Evolutionary conservation across 2,888 invertebrate species (phyloP).

Genomic region (Campoletis raptor): DNA sequence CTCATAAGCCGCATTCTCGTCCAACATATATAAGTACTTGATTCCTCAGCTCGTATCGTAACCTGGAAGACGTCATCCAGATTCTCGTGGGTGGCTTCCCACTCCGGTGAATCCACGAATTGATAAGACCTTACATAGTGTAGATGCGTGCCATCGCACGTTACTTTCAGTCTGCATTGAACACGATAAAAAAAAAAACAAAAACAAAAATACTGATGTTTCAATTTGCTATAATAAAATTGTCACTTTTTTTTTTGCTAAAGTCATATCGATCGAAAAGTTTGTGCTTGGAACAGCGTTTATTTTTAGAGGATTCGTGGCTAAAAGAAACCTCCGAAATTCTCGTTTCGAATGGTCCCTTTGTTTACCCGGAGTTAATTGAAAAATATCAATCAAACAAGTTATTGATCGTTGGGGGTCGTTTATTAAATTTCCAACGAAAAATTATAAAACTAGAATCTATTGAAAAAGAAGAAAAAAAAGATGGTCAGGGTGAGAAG

Average conservation of each 20-base stretch:
- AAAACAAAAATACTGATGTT: constrained; percentile 19
- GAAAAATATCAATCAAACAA: neutral
- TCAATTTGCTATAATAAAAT: constrained; percentile 1
- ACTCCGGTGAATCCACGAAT: constrained; percentile 96
- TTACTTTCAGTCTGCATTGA: constrained; percentile 89
- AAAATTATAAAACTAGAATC: neutral
- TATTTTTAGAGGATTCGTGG: neutral
- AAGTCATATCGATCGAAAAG: neutral
- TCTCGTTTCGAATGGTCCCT: neutral
- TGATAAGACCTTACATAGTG: constrained; percentile 93
- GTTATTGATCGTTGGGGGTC: neutral
- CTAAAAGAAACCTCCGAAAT: neutral
- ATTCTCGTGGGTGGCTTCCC: constrained; percentile 93
- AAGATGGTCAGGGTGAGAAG: neutral
- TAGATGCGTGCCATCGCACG: constrained; percentile 93
- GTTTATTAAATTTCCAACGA: neutral
- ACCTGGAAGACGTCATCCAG: constrained; percentile 93
- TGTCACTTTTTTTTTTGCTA: neutral
- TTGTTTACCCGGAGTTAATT: neutral
- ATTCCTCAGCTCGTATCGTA: constrained; percentile 89
- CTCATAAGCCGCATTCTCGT: constrained; percentile 91
- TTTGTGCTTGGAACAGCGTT: neutral
- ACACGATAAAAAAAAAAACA: constrained; percentile 9
- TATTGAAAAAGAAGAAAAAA: neutral
- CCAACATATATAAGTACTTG: constrained; percentile 92